Percentiles rank a stretch among this genome's conserved stretches.
phyloP scores from a whole-genome alignment of 2,797 vertebrate genomes.

The Tenualosa ilisha region DNA sequence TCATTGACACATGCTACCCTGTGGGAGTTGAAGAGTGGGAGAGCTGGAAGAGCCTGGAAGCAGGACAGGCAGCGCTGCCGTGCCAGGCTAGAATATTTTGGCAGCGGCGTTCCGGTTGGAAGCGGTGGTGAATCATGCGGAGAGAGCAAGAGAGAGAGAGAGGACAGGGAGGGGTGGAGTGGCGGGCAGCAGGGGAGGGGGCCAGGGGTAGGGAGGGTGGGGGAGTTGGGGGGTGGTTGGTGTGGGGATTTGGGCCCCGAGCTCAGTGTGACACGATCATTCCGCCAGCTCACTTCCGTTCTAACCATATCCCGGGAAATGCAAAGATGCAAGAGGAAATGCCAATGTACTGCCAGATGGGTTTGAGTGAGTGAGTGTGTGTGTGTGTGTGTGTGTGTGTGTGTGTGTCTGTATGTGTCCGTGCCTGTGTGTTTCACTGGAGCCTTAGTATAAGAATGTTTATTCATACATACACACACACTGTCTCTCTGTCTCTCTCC shows the following conservation, averaged over 20 bases:
- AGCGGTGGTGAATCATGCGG: slow-evolving; percentile 12
- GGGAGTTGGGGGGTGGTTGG: neutral
- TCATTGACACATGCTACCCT: neutral
- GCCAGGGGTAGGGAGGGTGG: neutral
- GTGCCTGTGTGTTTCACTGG: neutral
- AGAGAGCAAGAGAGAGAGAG: neutral
- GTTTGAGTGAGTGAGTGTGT: slow-evolving; percentile 62
- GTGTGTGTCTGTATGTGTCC: too few relatives aligned
- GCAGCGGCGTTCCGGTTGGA: slow-evolving; percentile 9
- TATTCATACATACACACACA: neutral
- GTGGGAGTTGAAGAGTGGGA: neutral
- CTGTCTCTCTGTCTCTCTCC: neutral
- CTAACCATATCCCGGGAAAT: slow-evolving; percentile 11
- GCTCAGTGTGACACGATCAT: slow-evolving; percentile 2
- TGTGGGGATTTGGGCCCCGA: neutral
- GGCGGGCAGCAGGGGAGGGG: neutral
- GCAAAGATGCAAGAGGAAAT: slow-evolving; percentile 69
- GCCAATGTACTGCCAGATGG: slow-evolving; percentile 77
- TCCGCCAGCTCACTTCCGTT: slow-evolving; percentile 19
- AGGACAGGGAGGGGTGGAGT: slow-evolving; percentile 17
- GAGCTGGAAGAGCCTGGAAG: slow-evolving; percentile 3
- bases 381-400: slow-evolving; percentile 17
- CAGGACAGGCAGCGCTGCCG: neutral
- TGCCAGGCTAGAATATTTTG: slow-evolving; percentile 23
- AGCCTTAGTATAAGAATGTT: slow-evolving; percentile 7